These are phyloP conservation scores for Anneissia japonica DNA, from an alignment of 35 echinoderm and acorn worm species.

Conservation along the genomic window DNA sequence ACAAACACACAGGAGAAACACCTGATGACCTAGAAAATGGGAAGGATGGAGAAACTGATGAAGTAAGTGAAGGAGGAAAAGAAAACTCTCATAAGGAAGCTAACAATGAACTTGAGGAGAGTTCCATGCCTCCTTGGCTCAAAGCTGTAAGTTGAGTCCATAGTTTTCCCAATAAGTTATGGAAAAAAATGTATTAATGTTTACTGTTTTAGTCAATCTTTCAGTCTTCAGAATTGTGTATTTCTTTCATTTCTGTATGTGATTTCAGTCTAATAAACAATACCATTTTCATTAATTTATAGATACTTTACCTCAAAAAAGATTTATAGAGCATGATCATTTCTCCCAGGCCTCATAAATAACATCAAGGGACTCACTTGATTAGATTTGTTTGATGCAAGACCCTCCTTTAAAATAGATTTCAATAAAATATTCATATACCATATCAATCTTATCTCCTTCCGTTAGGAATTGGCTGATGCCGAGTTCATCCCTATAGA, in stretches of 20 bases:
- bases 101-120: constrained; percentile 13
- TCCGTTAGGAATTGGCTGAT: constrained; percentile 68
- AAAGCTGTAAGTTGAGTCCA: constrained; percentile 45
- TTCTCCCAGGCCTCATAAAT: no score
- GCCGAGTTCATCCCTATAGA: constrained; percentile 90
- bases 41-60: not conserved
- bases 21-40: not conserved
- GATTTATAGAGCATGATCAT: not conserved
- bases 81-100: not conserved
- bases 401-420: not conserved
- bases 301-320: not conserved
- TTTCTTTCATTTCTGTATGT: not conserved
- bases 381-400: not conserved
- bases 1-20: constrained; percentile 15
- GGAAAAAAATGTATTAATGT: not conserved
- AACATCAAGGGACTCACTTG: not conserved
- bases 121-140: constrained; percentile 61
- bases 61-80: not conserved
- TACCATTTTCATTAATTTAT: not conserved
- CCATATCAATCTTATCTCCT: not conserved
- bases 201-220: not conserved
- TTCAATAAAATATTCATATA: not conserved
- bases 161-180: not conserved
- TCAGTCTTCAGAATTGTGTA: not conserved
- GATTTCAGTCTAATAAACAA: not conserved